A percentile compares a stretch with the other conserved stretches of the same genome.
Conservation (phyloP, 2,113 vertebrate species). For the Chaenogobius annularis region DNA sequence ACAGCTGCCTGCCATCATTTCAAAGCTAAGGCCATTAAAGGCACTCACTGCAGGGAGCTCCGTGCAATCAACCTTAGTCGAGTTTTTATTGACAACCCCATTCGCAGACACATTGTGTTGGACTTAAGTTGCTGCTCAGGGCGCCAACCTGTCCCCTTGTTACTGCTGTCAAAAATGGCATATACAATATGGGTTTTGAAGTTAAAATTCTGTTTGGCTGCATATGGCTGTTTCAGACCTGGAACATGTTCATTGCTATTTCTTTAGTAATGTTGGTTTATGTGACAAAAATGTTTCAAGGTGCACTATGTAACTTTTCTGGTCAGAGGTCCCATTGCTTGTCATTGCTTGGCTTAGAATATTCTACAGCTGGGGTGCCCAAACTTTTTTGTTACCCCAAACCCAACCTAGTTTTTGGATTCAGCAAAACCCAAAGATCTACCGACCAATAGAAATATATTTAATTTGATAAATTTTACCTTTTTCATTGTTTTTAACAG, state of each 20-base stretch:
- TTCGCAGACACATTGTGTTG: background rate
- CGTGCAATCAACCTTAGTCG: background rate
- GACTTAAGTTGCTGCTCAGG: slow-evolving; percentile 1
- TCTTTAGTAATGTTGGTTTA: background rate
- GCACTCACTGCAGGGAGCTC: slow-evolving; percentile 3
- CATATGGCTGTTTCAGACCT: too few species aligned
- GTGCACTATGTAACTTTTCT: too few species aligned
- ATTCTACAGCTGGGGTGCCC: too few species aligned
- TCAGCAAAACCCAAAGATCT: too few species aligned
- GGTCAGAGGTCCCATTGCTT: too few species aligned
- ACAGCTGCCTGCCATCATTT: slow-evolving; percentile 32
- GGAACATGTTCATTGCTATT: background rate
- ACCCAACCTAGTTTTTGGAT: too few species aligned
- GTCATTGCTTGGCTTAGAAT: too few species aligned
- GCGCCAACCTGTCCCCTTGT: slow-evolving; percentile 1
- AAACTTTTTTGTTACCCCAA: too few species aligned
- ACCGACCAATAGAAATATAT: too few species aligned
- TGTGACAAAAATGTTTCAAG: too few species aligned
- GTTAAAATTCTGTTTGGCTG: background rate
- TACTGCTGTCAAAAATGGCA: background rate
- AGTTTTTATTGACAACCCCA: background rate
- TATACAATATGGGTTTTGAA: background rate
- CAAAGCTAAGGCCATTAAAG: slow-evolving; percentile 15
- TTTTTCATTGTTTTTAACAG: too few species aligned
- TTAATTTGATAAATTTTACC: too few species aligned